phyloP scores from a whole-genome alignment of 30 jellyfish, hydroid and myxozoan species.

The Hydractinia echinata region DNA sequence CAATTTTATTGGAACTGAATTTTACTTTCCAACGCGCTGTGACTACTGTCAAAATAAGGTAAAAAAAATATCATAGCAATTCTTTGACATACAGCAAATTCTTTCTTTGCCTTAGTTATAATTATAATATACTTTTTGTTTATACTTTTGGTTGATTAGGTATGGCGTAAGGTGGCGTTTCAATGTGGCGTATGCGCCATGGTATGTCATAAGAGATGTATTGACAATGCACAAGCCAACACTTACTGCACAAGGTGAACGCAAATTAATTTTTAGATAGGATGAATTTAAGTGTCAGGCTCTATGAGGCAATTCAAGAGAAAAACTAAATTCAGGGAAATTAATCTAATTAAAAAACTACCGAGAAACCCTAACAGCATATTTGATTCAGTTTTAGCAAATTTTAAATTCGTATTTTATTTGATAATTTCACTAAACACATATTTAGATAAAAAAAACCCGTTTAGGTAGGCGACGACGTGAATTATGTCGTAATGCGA shows the following conservation, averaged over 20 bases:
- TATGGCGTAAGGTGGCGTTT: constrained; percentile 87
- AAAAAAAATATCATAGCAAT: not conserved
- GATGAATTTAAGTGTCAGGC: no score
- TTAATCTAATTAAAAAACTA: no score
- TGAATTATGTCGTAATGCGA: no score
- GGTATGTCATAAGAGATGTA: constrained; percentile 84
- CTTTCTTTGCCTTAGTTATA: not conserved
- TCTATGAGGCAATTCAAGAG: no score
- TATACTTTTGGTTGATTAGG: constrained; percentile 32
- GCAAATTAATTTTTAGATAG: no score
- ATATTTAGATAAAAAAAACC: no score
- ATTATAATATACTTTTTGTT: not conserved
- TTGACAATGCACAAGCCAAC: constrained; percentile 70
- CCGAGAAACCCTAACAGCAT: no score
- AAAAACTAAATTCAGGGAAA: no score
- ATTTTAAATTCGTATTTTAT: no score
- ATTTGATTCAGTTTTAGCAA: no score
- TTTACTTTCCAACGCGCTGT: constrained; percentile 83
- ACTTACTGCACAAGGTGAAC: constrained; percentile 84
- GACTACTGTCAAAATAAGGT: constrained; percentile 93
- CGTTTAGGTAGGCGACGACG: no score
- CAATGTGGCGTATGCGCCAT: constrained; percentile 91
- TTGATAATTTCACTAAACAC: no score
- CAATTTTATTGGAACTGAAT: constrained; percentile 73
- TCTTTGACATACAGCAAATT: not conserved